These are phyloP conservation scores for Parelbella ahira DNA, from an alignment of 2,888 invertebrate genomes.

Conservation along the genomic window DNA sequence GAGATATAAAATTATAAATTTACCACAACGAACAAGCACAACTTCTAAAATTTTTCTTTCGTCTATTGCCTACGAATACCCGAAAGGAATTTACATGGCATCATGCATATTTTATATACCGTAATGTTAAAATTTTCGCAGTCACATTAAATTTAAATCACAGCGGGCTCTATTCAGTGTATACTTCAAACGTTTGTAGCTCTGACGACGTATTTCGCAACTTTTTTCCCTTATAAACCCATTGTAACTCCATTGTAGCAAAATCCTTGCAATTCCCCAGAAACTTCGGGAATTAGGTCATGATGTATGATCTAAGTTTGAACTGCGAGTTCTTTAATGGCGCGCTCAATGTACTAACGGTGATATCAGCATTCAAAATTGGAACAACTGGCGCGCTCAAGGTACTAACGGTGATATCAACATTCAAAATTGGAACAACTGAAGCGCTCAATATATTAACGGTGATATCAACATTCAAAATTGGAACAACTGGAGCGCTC, in stretches of 20 bases:
- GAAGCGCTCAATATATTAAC: conserved; percentile 10
- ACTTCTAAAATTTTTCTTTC: too few relatives aligned
- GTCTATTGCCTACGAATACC: too few relatives aligned
- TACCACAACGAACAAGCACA: too few relatives aligned
- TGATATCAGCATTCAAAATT: conserved; percentile 13
- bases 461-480: conserved; percentile 9
- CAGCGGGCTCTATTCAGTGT: too few relatives aligned
- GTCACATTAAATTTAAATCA: too few relatives aligned
- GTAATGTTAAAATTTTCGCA: too few relatives aligned
- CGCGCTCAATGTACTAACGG: conserved; percentile 10
- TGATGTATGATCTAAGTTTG: conserved; percentile 22
- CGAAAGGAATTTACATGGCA: too few relatives aligned
- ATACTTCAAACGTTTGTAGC: too few relatives aligned
- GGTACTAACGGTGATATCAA: conserved; percentile 7
- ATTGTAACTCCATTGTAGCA: conserved; percentile 28
- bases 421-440: conserved; percentile 13
- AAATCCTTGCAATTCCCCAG: conserved; percentile 18
- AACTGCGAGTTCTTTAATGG: conserved; percentile 19
- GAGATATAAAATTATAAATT: too few relatives aligned
- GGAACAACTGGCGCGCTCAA: conserved; percentile 10
- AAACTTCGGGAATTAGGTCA: conserved; percentile 21
- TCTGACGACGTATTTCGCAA: conserved; percentile 5
- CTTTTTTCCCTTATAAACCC: conserved; percentile 29
- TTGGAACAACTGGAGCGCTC: conserved; percentile 10
- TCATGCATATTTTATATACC: too few relatives aligned